These are phyloP conservation scores for Oreochromis mossambicus DNA, from an alignment of 2,797 vertebrate genomes.

Conservation along the genomic window DNA sequence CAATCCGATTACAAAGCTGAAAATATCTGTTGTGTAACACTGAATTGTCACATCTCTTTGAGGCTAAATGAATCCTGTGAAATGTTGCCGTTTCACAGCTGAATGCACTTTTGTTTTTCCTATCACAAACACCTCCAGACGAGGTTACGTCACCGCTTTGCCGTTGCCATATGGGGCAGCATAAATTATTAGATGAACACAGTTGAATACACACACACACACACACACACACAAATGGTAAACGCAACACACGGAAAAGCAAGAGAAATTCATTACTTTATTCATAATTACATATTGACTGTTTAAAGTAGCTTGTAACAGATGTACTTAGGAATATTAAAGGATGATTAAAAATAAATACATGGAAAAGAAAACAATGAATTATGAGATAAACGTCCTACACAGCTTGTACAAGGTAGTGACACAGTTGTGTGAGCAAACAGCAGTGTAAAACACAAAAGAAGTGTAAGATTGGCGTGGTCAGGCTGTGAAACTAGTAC, in stretches of 20 bases:
- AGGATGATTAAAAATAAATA: neutral
- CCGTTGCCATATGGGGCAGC: constrained; percentile 35
- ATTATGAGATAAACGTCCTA: neutral
- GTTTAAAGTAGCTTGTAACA: neutral
- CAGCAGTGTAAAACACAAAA: neutral
- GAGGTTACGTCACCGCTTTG: constrained; percentile 25
- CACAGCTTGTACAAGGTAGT: neutral
- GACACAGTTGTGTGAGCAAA: neutral
- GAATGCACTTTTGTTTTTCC: constrained; percentile 25
- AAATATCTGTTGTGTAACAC: constrained; percentile 7
- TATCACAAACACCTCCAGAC: constrained; percentile 42
- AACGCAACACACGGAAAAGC: neutral
- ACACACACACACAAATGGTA: neutral
- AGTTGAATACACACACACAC: neutral
- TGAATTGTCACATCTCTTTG: neutral
- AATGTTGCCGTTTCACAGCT: constrained; percentile 18
- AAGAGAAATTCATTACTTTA: neutral
- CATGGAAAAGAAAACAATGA: neutral
- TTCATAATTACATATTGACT: neutral
- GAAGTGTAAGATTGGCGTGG: neutral
- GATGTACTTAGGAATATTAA: neutral
- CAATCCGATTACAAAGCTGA: neutral
- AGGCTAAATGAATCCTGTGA: constrained; percentile 21
- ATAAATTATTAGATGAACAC: constrained; percentile 35
- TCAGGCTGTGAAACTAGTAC: neutral